Evolutionary conservation across 2,113 vertebrate genomes (phyloP).

Genomic region (Meriones unguiculatus): DNA sequence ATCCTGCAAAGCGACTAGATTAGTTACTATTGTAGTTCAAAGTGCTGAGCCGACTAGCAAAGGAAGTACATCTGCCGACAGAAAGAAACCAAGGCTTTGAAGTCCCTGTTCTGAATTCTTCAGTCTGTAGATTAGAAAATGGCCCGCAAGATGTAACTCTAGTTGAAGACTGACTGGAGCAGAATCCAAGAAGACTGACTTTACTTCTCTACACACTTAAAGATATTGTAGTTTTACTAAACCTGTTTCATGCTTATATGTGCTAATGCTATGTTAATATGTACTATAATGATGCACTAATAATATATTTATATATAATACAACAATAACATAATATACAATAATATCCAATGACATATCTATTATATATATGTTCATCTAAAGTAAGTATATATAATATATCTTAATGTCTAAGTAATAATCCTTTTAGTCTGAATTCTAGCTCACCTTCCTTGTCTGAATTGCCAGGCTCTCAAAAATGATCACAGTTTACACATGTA

Average conservation of each 20-base stretch:
- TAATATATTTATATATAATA: neutral
- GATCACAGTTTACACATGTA: neutral
- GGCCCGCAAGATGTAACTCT: conserved; percentile 43
- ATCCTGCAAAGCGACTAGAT: conserved; percentile 56
- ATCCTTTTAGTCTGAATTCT: neutral
- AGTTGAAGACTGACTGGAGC: conserved; percentile 19
- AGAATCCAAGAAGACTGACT: conserved; percentile 62
- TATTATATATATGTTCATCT: neutral
- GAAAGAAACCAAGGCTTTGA: conserved; percentile 65
- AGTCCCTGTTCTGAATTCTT: conserved; percentile 69
- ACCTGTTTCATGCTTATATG: neutral
- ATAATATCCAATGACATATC: neutral
- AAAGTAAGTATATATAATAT: neutral
- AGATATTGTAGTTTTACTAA: neutral
- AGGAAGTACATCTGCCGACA: conserved; percentile 53
- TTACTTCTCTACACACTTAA: conserved; percentile 60
- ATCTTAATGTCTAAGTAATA: neutral
- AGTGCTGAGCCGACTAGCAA: conserved; percentile 30
- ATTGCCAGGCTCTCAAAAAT: neutral
- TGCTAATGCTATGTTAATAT: neutral
- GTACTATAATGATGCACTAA: neutral
- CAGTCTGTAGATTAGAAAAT: conserved; percentile 61
- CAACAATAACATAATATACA: neutral
- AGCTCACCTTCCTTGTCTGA: neutral
- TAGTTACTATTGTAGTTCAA: conserved; percentile 72